Base-by-base conservation (phyloP, 2,888 invertebrate genomes). In the Rhorus exstirpatorius region DNA sequence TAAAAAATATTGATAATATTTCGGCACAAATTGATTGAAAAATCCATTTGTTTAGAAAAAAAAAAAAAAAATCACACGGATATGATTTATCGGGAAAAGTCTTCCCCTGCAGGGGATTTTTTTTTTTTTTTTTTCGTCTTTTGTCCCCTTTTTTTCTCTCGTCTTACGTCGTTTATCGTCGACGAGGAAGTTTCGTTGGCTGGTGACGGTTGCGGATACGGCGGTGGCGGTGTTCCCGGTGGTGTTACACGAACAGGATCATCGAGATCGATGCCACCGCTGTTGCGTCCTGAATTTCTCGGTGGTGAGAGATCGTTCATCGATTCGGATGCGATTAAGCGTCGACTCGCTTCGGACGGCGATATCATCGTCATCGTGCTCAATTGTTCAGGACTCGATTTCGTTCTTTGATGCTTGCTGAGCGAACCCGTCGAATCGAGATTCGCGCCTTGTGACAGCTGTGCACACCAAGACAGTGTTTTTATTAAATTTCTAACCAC, bases 161-260 rank as follows among this genome's bases (percentile, higher is more conserved):
- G 4, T 21, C 87, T 86, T 86, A 91, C 91, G 83, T 92, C 92
- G 24, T 90, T 91, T 38, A 90, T 84, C 7, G 89, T 88, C 17
- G 91, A 89, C 21, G 84, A 88, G 53, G 90, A 88, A 17, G 87
- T 87, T 61, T 90, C 87, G 21, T 89, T 89, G 74, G 89, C 89
- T 38, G 91, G 87, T 83, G 84, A 90, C 61, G 94, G 94, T 88
- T 93, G 93, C 41, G 94, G 94, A 93, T 97, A 97, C 0, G 97
- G 97, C 19, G 97, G 97, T 17, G 97, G 97, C 51, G 97, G 97
- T n/a, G 97, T 97, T 71, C 97, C 97, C 1, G 97, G 97, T 60
- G 97, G 97, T n/a, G 94, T 90, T 38, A 90, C 86, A 79, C 88
- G 91, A 38, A 89, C 87, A 41, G 90, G 88, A 84, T 92, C 94